These are phyloP conservation scores for Pemphigus obesinymphae DNA, from an alignment of 1,140 invertebrate species.

Conservation along the genomic window DNA sequence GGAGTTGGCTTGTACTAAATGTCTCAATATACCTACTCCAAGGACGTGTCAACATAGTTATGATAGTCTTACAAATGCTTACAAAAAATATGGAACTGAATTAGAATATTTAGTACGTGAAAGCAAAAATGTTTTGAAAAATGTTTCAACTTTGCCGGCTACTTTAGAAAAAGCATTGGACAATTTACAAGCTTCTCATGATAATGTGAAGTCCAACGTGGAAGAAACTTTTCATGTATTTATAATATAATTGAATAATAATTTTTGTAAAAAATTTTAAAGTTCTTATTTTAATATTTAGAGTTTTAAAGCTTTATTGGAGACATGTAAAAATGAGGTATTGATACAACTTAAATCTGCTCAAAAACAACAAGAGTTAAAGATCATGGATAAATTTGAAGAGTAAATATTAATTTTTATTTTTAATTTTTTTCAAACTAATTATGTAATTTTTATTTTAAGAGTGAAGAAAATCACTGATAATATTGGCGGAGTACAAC, in stretches of 20 bases:
- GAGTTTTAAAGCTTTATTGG: slow-evolving; percentile 74
- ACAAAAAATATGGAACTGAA: slow-evolving; percentile 69
- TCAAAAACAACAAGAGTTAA: slow-evolving; percentile 77
- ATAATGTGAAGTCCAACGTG: slow-evolving; percentile 78
- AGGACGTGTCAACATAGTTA: slow-evolving; percentile 74
- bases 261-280: background rate
- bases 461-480: slow-evolving; percentile 72
- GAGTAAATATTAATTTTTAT: slow-evolving; percentile 50
- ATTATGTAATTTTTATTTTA: slow-evolving; percentile 43
- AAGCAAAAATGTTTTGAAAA: slow-evolving; percentile 55
- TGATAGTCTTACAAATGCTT: slow-evolving; percentile 69
- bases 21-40: slow-evolving; percentile 66
- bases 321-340: slow-evolving; percentile 69
- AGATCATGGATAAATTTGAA: slow-evolving; percentile 81
- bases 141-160: slow-evolving; percentile 44
- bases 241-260: background rate
- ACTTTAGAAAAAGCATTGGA: slow-evolving; percentile 72
- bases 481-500: slow-evolving; percentile 76
- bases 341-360: slow-evolving; percentile 71
- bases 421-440: background rate
- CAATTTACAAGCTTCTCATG: slow-evolving; percentile 77
- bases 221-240: slow-evolving; percentile 68
- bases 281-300: slow-evolving; percentile 49
- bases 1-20: slow-evolving; percentile 74
- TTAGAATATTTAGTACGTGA: slow-evolving; percentile 70